Conservation (phyloP, 2,888 invertebrate species). For the Perdita meconis region DNA sequence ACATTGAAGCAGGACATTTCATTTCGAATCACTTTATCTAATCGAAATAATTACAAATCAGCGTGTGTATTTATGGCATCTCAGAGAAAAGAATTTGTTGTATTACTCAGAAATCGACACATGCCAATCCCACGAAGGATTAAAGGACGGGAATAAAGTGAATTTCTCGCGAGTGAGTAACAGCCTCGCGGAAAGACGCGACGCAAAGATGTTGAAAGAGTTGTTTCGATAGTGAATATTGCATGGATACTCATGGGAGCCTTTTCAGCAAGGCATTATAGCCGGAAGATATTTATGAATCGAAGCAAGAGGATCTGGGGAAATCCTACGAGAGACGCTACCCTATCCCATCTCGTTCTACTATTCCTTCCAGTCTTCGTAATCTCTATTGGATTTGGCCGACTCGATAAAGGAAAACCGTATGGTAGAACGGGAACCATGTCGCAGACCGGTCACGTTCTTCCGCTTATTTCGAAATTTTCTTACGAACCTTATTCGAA, state of each 20-base stretch:
- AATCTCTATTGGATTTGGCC: constrained; percentile 77
- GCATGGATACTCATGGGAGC: constrained; percentile 61
- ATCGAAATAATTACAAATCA: too few species aligned
- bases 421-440: constrained; percentile 19
- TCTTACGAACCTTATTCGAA: too few species aligned
- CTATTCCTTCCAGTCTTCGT: constrained; percentile 70
- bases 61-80: too few species aligned
- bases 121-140: too few species aligned
- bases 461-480: too few species aligned
- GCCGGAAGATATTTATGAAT: constrained; percentile 75
- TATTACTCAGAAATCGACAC: too few species aligned
- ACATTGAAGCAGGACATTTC: too few species aligned
- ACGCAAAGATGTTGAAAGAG: constrained; percentile 39
- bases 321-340: constrained; percentile 70
- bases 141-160: too few species aligned
- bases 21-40: too few species aligned
- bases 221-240: constrained; percentile 58
- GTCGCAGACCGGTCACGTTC: too few species aligned
- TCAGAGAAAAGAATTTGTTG: too few species aligned
- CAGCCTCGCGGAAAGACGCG: background rate
- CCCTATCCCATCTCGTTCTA: constrained; percentile 46
- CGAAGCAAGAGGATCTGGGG: constrained; percentile 69
- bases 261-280: constrained; percentile 72
- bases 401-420: constrained; percentile 74
- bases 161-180: constrained; percentile 18